Conservation (phyloP, 1,140 invertebrate species). For the Brachystomella parvula region DNA sequence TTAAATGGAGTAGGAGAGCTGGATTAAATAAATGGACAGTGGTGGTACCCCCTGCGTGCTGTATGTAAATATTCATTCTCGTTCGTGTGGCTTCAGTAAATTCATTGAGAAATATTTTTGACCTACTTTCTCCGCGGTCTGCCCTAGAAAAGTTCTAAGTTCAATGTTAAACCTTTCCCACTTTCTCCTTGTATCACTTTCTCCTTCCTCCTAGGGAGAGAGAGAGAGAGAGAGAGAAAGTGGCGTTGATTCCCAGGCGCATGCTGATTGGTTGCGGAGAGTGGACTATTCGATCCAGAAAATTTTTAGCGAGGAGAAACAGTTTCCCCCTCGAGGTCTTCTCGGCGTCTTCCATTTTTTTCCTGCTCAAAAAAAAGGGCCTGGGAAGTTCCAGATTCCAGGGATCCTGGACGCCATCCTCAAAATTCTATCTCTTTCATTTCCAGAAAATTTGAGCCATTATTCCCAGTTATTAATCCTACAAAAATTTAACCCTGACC, state of each 20-base stretch:
- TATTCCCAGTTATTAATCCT: no score
- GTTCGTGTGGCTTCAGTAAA: not conserved
- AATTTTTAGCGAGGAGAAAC: not conserved
- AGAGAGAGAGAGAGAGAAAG: not conserved
- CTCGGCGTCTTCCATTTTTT: not conserved
- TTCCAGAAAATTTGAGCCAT: no score
- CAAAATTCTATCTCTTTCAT: no score
- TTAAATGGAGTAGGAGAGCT: no score
- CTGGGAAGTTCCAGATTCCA: no score
- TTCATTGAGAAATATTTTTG: not conserved
- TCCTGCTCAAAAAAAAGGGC: no score
- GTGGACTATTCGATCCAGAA: slow-evolving; percentile 6
- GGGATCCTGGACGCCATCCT: no score
- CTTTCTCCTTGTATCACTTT: slow-evolving; percentile 4
- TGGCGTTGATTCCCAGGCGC: not conserved
- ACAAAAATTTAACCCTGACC: no score
- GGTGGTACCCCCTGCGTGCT: not conserved
- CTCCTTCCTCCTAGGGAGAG: not conserved
- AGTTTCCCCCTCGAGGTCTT: slow-evolving; percentile 1
- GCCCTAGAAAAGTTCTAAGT: not conserved
- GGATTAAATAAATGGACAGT: no score
- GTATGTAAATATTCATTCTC: not conserved
- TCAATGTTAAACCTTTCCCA: slow-evolving; percentile 1
- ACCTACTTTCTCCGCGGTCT: not conserved
- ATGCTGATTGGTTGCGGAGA: slow-evolving; percentile 9